Conservation (phyloP, 1,140 invertebrate species). For the Temnothorax curvispinosus region DNA sequence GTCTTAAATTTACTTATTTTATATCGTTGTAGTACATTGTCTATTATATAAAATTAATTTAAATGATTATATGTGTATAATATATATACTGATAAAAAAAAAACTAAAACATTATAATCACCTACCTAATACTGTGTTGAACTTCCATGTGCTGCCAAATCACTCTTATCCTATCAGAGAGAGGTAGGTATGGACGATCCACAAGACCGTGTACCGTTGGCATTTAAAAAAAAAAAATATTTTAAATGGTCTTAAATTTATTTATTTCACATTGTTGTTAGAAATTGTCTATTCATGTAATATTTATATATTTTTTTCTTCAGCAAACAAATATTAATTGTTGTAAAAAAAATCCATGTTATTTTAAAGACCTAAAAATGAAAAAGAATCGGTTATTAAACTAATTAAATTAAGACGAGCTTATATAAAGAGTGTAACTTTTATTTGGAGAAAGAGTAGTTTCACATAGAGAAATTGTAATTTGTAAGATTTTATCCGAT, state of each 20-base stretch:
- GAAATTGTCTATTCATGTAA: not conserved
- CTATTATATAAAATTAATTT: too few relatives aligned
- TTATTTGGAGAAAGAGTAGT: slow-evolving; percentile 3
- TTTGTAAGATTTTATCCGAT: slow-evolving; percentile 1
- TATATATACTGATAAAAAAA: too few relatives aligned
- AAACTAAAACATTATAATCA: too few relatives aligned
- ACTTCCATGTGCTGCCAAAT: too few relatives aligned
- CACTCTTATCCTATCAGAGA: too few relatives aligned
- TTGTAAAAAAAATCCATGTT: not conserved
- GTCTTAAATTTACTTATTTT: too few relatives aligned
- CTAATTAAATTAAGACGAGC: not conserved
- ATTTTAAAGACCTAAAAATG: not conserved
- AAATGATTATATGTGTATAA: too few relatives aligned
- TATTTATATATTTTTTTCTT: not conserved
- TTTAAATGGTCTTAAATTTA: not conserved
- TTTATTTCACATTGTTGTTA: not conserved
- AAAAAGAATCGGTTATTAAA: not conserved
- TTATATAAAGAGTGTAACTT: slow-evolving; percentile 22
- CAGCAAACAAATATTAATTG: not conserved
- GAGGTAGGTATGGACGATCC: too few relatives aligned
- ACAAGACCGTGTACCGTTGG: not conserved
- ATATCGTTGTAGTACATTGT: too few relatives aligned
- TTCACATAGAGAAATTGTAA: slow-evolving; percentile 16
- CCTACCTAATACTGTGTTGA: too few relatives aligned
- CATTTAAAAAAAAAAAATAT: not conserved